Base-by-base conservation (phyloP, 2,797 vertebrate genomes). In the Manis crassicaudata region DNA sequence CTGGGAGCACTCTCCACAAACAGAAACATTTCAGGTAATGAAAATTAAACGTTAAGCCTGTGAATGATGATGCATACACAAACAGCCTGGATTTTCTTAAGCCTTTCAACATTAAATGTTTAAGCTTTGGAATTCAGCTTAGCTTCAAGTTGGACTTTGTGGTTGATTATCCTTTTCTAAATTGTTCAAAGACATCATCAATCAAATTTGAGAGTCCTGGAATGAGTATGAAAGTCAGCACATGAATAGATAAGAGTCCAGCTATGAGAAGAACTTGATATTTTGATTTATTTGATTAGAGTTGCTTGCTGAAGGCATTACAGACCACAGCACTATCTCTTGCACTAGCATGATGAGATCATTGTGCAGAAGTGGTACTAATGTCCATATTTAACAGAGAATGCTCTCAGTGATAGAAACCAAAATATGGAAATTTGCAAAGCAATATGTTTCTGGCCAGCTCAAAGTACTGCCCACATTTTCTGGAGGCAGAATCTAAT, bases 151-250 rank as follows among this genome's bases (percentile, higher is more conserved):
- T 96, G 82, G 89, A 60, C 72, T 93, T 92, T 65, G 87, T 92
- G 91, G 88, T 87, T 97, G 96, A 96, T 97, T 92, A 93, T 90
- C 67, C 75, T 92, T 95, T 96, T 95, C 95, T 54, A 95, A 91
- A 97, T 43, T 82, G 11, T 93, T 94, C 95, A 89, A 85, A 95
- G 58, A 82, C 88, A 89, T 90, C 94, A 94, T 97, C 79, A 92
- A 83, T 95, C 96, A 96, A 88, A 88, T 65, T 75, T 85, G 87
- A 75, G 23, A 83, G 60, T 94, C 56, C 60, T 92, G 72, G 84
- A 93, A 80, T 88, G 54, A 94, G 92, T 77, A 86, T 93, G 95
- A 84, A 52, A 97, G 85, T 63, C 60, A 88, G 80, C 37, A 25
- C 80, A 91, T n/a, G 81, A 93, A 50, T 72, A 90, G 92, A 94